Evolutionary conservation across 2,888 invertebrate species (phyloP), one percentile per base, ranked within the genome.

Genomic region (Andrena trimmerana): DNA sequence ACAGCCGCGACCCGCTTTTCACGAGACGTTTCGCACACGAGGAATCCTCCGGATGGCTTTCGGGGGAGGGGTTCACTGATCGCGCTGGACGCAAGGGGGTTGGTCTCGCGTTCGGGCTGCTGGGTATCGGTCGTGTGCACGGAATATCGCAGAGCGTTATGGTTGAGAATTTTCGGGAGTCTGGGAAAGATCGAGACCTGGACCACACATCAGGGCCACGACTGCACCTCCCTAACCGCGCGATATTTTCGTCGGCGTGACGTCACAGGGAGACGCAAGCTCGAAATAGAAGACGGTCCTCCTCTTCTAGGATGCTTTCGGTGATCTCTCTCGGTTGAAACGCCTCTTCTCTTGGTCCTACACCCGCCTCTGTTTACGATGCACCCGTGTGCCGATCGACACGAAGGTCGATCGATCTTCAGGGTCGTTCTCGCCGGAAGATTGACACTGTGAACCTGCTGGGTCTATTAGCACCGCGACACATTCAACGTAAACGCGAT

Each of bases 231-330:
- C 90, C 90, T 88, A 89, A 90, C 90, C 91, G 87, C 83, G 87
- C 81, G 91, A 90, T 94, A 94, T 94, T 94, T 94, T 92, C 84
- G 93, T 90, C 90, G 80, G 6, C 68, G 89, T 92, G 93, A 94
- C 94, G 94, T 94, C 94, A 94, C 89, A 74, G 87, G 87, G 86
- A 90, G 85, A 86, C 89, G 86, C 66, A 90, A 87, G 89, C 92
- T 91, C 82, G 87, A 94, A 94, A 94, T 94, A 94, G 93, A 86
- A 83, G 83, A 88, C 86, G 86, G 87, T 89, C 88, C 90, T 93
- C 92, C 74, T 81, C 73, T 84, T 83, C 86, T 81, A 86, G 81
- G 88, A 86, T 80, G 78, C 78, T 73, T 42, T 83, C 82, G 74
- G 67, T 77, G 81, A 78, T 42, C 83, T 81, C 74, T 77, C 77